A percentile compares a stretch with the other conserved stretches of the same genome.
These are phyloP conservation scores for Nomada ruficornis DNA, from an alignment of 2,888 invertebrate species.

Conservation along the genomic window DNA sequence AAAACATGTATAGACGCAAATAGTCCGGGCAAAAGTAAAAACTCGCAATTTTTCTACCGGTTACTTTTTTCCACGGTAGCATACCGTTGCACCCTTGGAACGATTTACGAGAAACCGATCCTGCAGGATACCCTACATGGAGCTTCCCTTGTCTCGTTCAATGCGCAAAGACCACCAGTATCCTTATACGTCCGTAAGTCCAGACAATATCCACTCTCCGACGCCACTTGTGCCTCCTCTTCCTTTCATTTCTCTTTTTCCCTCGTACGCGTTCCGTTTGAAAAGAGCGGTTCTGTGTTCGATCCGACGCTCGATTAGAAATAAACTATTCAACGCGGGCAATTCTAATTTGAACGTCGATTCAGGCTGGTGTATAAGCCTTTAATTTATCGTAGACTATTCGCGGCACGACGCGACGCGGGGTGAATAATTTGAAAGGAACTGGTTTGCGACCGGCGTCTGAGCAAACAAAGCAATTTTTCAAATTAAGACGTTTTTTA, in stretches of 20 bases:
- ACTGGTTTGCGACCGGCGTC: neutral
- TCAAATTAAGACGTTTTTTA: no score
- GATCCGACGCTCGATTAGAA: slow-evolving; percentile 32
- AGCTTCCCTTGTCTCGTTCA: slow-evolving; percentile 69
- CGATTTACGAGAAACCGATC: slow-evolving; percentile 70
- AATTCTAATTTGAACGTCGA: slow-evolving; percentile 4
- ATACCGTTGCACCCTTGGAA: slow-evolving; percentile 56
- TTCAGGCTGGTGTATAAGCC: neutral
- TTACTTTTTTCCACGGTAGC: slow-evolving; percentile 44
- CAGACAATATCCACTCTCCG: slow-evolving; percentile 75
- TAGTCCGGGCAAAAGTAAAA: slow-evolving; percentile 29
- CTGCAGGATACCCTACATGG: slow-evolving; percentile 69
- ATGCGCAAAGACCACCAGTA: slow-evolving; percentile 67
- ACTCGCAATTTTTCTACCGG: slow-evolving; percentile 17
- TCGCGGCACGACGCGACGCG: neutral
- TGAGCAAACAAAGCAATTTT: no score
- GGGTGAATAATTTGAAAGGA: neutral
- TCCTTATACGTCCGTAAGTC: slow-evolving; percentile 79
- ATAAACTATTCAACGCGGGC: slow-evolving; percentile 13
- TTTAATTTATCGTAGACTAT: neutral
- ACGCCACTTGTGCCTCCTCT: slow-evolving; percentile 54
- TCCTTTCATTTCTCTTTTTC: slow-evolving; percentile 38
- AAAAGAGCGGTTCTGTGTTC: slow-evolving; percentile 14
- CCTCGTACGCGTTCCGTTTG: slow-evolving; percentile 29
- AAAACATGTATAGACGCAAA: neutral